Evolutionary conservation across 2,888 invertebrate genomes (phyloP), one percentile per base, ranked within the genome.

Genomic region (Eledona agricola): DNA sequence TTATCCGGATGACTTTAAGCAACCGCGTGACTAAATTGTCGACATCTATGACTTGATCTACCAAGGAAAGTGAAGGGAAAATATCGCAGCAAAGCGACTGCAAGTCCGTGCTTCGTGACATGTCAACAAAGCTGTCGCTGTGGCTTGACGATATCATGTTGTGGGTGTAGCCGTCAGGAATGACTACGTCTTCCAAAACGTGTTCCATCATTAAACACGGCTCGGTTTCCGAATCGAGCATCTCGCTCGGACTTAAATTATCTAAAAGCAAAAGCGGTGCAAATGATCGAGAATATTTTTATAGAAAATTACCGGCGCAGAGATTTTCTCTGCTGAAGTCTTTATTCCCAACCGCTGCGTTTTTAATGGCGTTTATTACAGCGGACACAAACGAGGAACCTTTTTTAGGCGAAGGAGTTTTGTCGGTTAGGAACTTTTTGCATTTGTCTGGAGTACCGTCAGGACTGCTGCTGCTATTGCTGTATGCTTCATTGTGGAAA

Each of bases 171-270:
- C 83, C 83, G 65, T 86, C 86, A 1, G 82, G 83, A 56, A 84
- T 76, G 16, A 83, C 77, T 9, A 85, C 86, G 67, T 86, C 85
- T 72, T 86, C 86, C 53, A 83, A 65, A 15, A 85, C 90, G 40
- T 88, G 88, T 66, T 90, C 90, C 80, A 89, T 90, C 82, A 90
- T 89, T 11, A 90, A 78, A 64, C 89, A 88, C 0, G 90, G 90
- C 67, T 90, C 90, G 0, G 90, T 90, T 79, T 90, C 90, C 0
- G 89, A 90, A 73, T 90, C 90, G 20, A 90, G 78, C 73, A 90
- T 80, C 67, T 90, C 90, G 2, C 87, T 87, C 9, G 89, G 89
- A 75, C 89, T 88, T 15, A 80, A 79, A 69, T 85, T 84, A 63
- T 88, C 87, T 87, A n/a, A n/a, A n/a, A n/a, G n/a, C n/a, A n/a